A percentile compares a stretch with the other conserved stretches of the same genome.
These are phyloP conservation scores for Cryptops parisi DNA, from an alignment of 2,888 invertebrate species.

Conservation along the genomic window DNA sequence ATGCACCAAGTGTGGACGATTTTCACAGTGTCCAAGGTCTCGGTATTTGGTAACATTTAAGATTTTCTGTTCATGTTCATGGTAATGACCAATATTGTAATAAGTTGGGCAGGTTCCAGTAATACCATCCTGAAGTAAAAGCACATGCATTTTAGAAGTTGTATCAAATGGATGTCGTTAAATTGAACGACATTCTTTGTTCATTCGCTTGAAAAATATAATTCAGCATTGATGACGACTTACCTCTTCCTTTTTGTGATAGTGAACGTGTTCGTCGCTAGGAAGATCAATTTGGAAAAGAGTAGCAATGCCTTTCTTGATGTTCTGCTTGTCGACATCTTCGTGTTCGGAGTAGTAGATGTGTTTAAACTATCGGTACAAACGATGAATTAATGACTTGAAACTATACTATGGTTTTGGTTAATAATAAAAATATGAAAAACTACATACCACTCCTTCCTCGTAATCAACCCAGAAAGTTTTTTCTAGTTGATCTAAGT, in stretches of 20 bases:
- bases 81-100: conserved; percentile 12
- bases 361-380: background rate
- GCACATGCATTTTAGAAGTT: background rate
- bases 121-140: conserved; percentile 8
- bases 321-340: background rate
- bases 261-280: background rate
- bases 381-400: no score
- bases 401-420: no score
- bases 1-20: conserved; percentile 12
- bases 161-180: background rate
- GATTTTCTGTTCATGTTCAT: conserved; percentile 7
- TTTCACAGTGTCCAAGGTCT: conserved; percentile 6
- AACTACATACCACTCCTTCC: background rate
- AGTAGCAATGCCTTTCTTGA: background rate
- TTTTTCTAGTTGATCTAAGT: background rate
- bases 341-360: background rate
- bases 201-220: background rate
- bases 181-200: no score
- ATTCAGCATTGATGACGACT: background rate
- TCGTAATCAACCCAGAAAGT: background rate
- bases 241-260: background rate
- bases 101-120: conserved; percentile 15
- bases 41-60: conserved; percentile 16
- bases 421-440: background rate
- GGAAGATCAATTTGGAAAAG: background rate